These are phyloP conservation scores for Sesamia nonagrioides DNA, from an alignment of 1,140 invertebrate species.

Conservation along the genomic window DNA sequence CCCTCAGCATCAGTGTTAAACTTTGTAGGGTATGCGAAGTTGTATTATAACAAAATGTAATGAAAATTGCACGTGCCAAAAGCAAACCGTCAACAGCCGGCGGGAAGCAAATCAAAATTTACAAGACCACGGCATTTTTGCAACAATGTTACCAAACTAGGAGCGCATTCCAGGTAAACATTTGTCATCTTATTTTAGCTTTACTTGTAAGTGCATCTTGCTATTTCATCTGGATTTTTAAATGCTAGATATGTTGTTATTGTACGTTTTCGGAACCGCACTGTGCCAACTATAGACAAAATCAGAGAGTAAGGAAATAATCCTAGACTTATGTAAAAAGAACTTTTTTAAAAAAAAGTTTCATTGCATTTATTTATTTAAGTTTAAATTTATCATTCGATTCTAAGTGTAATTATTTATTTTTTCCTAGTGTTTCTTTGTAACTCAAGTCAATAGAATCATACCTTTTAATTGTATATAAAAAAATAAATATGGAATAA, in stretches of 20 bases:
- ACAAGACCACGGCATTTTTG: slow-evolving; percentile 76
- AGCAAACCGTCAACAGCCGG: slow-evolving; percentile 83
- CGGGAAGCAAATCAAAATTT: slow-evolving; percentile 83
- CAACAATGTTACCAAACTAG: slow-evolving; percentile 67
- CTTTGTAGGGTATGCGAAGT: slow-evolving; percentile 61
- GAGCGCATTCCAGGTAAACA: slow-evolving; percentile 1
- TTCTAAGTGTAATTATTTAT: background rate
- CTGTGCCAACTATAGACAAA: slow-evolving; percentile 6
- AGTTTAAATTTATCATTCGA: background rate
- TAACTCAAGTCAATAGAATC: no score
- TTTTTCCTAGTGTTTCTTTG: no score
- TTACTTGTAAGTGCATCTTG: background rate
- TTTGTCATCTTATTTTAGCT: slow-evolving; percentile 13
- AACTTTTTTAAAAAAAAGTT: background rate
- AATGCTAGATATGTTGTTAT: slow-evolving; percentile 7
- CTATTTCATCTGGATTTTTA: slow-evolving; percentile 9
- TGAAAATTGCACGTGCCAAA: slow-evolving; percentile 86
- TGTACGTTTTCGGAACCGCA: background rate
- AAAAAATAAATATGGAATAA: no score
- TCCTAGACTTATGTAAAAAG: background rate
- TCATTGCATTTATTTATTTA: background rate
- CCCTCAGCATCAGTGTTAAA: slow-evolving; percentile 79
- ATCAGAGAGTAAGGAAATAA: background rate
- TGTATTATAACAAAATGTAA: slow-evolving; percentile 70
- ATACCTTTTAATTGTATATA: no score